Evolutionary conservation across 2,888 invertebrate genomes (phyloP).

Genomic region (Oithona nana): DNA sequence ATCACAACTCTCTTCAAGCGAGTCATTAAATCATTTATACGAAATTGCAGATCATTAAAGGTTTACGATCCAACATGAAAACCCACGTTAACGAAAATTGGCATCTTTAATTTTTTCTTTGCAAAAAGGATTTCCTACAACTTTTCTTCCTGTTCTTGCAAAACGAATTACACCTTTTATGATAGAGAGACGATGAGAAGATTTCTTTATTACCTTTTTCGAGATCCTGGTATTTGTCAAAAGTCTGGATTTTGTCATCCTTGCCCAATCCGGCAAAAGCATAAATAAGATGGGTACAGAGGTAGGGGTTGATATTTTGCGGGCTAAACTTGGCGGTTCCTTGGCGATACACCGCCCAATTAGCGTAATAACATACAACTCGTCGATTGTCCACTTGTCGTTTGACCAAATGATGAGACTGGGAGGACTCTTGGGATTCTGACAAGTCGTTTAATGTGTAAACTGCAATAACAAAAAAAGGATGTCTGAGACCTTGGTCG

Average conservation of each 20-base stretch:
- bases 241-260: constrained; percentile 72
- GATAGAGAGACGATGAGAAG: not conserved
- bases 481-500: too few relatives aligned
- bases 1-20: too few relatives aligned
- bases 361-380: constrained; percentile 78
- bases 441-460: too few relatives aligned
- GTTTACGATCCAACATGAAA: too few relatives aligned
- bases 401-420: not conserved
- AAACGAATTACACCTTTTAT: too few relatives aligned
- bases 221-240: constrained; percentile 85
- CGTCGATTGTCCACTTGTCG: constrained; percentile 6
- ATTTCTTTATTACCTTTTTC: constrained; percentile 53
- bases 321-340: constrained; percentile 78
- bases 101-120: too few relatives aligned
- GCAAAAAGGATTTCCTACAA: not conserved
- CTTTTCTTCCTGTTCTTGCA: constrained; percentile 11
- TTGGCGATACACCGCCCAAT: constrained; percentile 74
- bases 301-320: constrained; percentile 80
- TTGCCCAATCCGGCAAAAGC: constrained; percentile 81
- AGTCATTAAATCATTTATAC: too few relatives aligned
- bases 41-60: too few relatives aligned
- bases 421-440: not conserved
- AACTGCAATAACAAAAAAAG: too few relatives aligned
- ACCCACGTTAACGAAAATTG: not conserved
- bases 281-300: constrained; percentile 80